A percentile compares a stretch with the other conserved stretches of the same genome.
Conservation (phyloP, 2,113 vertebrate genomes). For the Hucho hucho region DNA sequence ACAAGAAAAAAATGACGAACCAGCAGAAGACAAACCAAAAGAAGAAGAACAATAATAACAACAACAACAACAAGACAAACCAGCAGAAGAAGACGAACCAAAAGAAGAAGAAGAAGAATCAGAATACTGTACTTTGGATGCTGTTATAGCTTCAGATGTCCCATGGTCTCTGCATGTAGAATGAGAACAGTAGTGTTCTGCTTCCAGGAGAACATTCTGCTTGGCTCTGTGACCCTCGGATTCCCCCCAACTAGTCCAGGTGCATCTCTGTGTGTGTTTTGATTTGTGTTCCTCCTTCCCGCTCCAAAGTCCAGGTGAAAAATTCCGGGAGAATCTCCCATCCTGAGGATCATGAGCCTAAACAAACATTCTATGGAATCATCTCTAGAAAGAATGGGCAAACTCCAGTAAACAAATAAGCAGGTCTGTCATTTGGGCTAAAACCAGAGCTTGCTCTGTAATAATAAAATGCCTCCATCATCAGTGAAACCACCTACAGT, state of each 20-base stretch:
- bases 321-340: conserved; percentile 45
- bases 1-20: too few relatives aligned
- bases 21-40: too few relatives aligned
- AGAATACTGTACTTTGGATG: too few relatives aligned
- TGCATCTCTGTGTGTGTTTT: background rate
- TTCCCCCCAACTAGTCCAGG: background rate
- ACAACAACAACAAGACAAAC: too few relatives aligned
- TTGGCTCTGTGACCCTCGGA: background rate
- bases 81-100: too few relatives aligned
- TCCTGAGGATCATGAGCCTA: conserved; percentile 46
- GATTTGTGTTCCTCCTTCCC: background rate
- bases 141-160: too few relatives aligned
- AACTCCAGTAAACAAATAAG: conserved; percentile 58
- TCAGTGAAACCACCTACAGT: conserved; percentile 62
- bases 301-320: conserved; percentile 30
- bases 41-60: too few relatives aligned
- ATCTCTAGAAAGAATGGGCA: conserved; percentile 48
- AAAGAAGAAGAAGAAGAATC: too few relatives aligned
- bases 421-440: conserved; percentile 69
- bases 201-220: background rate
- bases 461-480: conserved; percentile 67
- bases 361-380: conserved; percentile 67
- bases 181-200: too few relatives aligned
- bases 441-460: conserved; percentile 66
- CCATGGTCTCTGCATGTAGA: too few relatives aligned